Evolutionary conservation across 2,113 vertebrate genomes (phyloP).

Genomic region (Pachypanchax playfairii): DNA sequence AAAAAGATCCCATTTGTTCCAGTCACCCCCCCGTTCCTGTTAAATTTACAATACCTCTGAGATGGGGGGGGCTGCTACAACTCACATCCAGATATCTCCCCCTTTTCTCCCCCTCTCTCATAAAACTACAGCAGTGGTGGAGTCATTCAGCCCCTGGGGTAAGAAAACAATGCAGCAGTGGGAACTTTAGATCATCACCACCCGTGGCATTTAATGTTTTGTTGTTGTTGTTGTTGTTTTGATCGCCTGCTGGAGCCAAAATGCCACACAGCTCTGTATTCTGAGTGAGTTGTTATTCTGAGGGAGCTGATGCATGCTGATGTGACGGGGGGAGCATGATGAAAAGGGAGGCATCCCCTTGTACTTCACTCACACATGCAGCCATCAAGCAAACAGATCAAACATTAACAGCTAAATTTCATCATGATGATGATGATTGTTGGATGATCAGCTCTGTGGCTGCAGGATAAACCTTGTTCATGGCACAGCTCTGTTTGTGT

Average conservation of each 20-base stretch:
- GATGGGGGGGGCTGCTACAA: constrained; percentile 49
- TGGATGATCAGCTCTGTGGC: constrained; percentile 45
- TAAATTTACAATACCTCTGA: constrained; percentile 65
- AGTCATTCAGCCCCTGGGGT: constrained; percentile 59
- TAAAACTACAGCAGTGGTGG: constrained; percentile 64
- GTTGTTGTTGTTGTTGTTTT: constrained; percentile 20
- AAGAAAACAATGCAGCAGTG: constrained; percentile 63
- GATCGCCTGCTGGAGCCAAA: constrained; percentile 63
- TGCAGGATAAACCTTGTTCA: neutral
- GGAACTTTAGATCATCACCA: constrained; percentile 68
- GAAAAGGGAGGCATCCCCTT: constrained; percentile 64
- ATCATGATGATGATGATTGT: constrained; percentile 53
- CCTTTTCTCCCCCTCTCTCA: constrained; percentile 16
- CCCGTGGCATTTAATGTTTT: constrained; percentile 60
- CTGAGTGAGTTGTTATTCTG: constrained; percentile 31
- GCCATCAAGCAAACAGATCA: constrained; percentile 73
- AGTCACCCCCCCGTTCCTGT: constrained; percentile 36
- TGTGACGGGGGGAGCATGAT: constrained; percentile 63
- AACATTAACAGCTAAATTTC: constrained; percentile 75
- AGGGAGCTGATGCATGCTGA: constrained; percentile 59
- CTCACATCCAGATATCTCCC: constrained; percentile 54
- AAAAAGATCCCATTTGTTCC: constrained; percentile 68
- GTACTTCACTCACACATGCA: constrained; percentile 63
- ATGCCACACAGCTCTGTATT: constrained; percentile 61
- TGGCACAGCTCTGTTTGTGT: neutral